These are phyloP conservation scores for Orestias chungarensis DNA, from an alignment of 2,797 vertebrate genomes.

Conservation along the genomic window DNA sequence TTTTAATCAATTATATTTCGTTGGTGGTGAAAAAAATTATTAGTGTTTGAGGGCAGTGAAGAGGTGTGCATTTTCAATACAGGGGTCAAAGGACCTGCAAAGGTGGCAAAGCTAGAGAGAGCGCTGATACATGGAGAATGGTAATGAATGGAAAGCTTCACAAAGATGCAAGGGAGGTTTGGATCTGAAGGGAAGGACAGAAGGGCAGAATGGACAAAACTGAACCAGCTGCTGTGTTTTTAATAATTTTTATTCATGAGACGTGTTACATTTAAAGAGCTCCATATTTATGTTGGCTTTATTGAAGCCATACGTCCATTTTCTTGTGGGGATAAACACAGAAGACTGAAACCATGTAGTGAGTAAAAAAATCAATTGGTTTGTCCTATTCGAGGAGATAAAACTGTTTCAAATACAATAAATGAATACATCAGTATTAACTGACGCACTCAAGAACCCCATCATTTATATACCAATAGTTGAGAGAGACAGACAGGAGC, in stretches of 20 bases:
- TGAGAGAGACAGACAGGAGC: not conserved
- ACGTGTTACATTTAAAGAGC: not conserved
- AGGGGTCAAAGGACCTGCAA: not conserved
- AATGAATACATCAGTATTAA: not conserved
- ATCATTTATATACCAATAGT: not conserved
- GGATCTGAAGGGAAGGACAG: not conserved
- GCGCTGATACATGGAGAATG: slow-evolving; percentile 3
- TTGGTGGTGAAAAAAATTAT: too few species aligned
- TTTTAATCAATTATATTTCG: not conserved
- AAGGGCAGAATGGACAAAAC: not conserved
- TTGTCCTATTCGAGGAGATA: not conserved
- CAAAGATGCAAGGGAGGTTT: not conserved
- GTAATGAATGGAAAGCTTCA: not conserved
- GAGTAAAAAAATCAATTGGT: not conserved
- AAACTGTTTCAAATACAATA: not conserved
- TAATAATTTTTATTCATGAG: not conserved
- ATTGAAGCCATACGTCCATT: not conserved
- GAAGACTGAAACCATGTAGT: not conserved
- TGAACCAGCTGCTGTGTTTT: not conserved
- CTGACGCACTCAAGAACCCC: not conserved
- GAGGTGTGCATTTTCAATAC: not conserved
- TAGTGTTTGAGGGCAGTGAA: not conserved
- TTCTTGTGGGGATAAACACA: not conserved
- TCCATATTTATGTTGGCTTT: not conserved
- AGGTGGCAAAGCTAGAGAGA: slow-evolving; percentile 6